A percentile compares a stretch with the other conserved stretches of the same genome.
These are phyloP conservation scores for Hippocampus abdominalis DNA, from an alignment of 2,113 vertebrate species.

Conservation along the genomic window DNA sequence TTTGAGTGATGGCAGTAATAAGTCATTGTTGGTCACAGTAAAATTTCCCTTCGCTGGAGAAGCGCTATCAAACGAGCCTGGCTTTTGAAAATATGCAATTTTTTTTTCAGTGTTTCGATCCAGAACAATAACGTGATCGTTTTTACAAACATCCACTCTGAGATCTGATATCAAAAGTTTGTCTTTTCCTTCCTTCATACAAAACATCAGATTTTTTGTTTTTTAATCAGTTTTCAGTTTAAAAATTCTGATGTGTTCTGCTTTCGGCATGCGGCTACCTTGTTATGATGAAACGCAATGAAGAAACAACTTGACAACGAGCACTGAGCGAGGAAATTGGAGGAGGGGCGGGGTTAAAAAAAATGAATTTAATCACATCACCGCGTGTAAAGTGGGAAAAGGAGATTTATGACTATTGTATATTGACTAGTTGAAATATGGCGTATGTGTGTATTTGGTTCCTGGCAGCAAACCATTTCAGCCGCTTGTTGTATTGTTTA, in stretches of 20 bases:
- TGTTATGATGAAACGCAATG: background rate
- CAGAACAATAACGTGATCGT: background rate
- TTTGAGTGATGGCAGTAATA: background rate
- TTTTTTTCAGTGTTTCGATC: background rate
- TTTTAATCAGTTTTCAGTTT: background rate
- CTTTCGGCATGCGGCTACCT: background rate
- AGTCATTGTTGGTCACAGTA: background rate
- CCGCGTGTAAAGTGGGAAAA: background rate
- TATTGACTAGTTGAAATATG: background rate
- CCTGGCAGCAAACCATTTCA: conserved; percentile 21
- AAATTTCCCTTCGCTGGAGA: background rate
- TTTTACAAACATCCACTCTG: background rate
- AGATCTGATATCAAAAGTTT: background rate
- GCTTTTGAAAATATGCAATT: background rate
- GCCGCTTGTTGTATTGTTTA: conserved; percentile 32
- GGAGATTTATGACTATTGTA: background rate
- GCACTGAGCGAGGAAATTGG: background rate
- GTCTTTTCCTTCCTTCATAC: background rate
- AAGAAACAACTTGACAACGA: background rate
- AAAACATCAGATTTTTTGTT: background rate
- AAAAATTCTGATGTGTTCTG: background rate
- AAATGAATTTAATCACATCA: background rate
- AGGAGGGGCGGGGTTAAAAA: too few species aligned
- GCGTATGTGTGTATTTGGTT: conserved; percentile 20
- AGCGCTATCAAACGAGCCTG: background rate